Base-by-base conservation (phyloP, 2,888 invertebrate species). In the Linnaemya tessellans region DNA sequence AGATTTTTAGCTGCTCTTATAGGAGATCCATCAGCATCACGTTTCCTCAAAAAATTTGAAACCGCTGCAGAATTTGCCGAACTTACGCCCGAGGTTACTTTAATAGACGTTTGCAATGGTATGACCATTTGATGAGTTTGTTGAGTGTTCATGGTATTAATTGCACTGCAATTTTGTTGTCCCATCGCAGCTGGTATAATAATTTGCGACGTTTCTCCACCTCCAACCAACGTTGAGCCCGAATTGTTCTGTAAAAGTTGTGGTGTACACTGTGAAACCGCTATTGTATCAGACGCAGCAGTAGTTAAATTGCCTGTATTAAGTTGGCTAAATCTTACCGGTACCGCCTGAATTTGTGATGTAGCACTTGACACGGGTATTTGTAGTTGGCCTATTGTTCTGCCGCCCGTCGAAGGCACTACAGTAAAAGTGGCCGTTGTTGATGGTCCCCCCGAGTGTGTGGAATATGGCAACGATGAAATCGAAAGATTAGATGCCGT, bases 11-110 rank as follows among this genome's bases (percentile, higher is more conserved):
- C 94, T 0, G 94, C 95, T 84, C 96, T 95, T 82, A 95, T 92
- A 0, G 95, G 95, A 0, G 95, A 94, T 11, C 91, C 92, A 80
- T 98, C 98, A 68, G 95, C 94, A 88, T 98, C 98, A 51, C 98
- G 94, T 93, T 98, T 98, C 83, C 98, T 94, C 80, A 98, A 88
- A 93, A 93, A 98, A 96, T 89, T 97, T 13, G 92, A 88, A 3
- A 90, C 89, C 1, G 89, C 86, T 0, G 90, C 64, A 7, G 86
- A 81, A 15, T 70, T 86, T 3, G 87, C 88, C 7, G 79, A 41
- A 43, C 30, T 43, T 3, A 68, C 86, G 0, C 89, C 90, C 86
- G 91, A 88, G 0, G 92, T 90, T 13, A 91, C 90, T 84, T 91
- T 91, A 43, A 91, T 90, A 11, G 92, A 90, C 10, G 92, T 89